These are phyloP conservation scores for Heliconius ismenius DNA, from an alignment of 2,888 invertebrate species.

Conservation along the genomic window DNA sequence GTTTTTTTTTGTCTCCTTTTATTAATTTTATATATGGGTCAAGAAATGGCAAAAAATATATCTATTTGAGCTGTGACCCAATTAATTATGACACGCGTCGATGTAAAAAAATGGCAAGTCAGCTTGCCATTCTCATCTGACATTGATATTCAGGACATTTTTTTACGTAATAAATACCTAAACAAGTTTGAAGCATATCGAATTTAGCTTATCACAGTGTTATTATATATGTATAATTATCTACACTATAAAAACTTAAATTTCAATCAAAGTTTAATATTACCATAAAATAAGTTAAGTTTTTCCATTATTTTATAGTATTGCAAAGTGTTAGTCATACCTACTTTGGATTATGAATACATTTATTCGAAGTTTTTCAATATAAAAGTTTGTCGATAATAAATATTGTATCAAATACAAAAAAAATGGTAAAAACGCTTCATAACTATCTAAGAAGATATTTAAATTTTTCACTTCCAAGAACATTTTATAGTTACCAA, in stretches of 20 bases:
- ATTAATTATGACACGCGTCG: slow-evolving; percentile 8
- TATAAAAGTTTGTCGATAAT: neutral
- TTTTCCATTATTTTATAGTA: slow-evolving; percentile 3
- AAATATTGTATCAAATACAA: neutral
- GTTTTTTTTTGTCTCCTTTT: slow-evolving; percentile 43
- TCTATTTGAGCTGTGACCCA: slow-evolving; percentile 7
- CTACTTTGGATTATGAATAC: neutral
- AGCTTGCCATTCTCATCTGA: slow-evolving; percentile 3
- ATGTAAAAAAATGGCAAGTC: neutral
- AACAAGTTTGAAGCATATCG: slow-evolving; percentile 7
- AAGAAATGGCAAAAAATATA: slow-evolving; percentile 8
- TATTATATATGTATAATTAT: neutral
- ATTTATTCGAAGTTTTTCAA: neutral
- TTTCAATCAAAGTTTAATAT: slow-evolving; percentile 15
- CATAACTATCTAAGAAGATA: neutral
- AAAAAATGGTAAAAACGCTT: neutral
- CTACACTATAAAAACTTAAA: neutral
- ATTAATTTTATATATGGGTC: slow-evolving; percentile 20
- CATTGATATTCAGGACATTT: slow-evolving; percentile 22
- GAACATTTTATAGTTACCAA: slow-evolving; percentile 35
- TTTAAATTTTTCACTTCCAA: neutral
- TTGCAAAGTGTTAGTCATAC: neutral
- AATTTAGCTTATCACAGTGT: slow-evolving; percentile 5
- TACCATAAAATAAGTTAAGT: neutral
- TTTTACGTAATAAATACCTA: slow-evolving; percentile 6